Percentiles rank a stretch among this genome's conserved stretches.
These are phyloP conservation scores for Eulemur rubriventer DNA, from an alignment of 2,797 vertebrate genomes.

Conservation along the genomic window DNA sequence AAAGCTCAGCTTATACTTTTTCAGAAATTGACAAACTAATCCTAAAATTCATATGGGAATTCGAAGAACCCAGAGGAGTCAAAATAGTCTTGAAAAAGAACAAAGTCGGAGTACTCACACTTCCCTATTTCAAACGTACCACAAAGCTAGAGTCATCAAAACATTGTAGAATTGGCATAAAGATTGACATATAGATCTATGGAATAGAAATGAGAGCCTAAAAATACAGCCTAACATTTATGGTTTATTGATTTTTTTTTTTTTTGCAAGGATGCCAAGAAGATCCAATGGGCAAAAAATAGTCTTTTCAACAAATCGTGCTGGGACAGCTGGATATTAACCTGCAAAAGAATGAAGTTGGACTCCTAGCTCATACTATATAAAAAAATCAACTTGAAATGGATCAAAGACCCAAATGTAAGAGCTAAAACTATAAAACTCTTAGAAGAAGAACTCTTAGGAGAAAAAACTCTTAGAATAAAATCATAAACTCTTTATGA, in stretches of 20 bases:
- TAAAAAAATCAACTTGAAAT: background rate
- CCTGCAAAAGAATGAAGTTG: background rate
- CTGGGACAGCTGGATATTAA: background rate
- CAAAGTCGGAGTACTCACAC: background rate
- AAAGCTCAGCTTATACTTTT: background rate
- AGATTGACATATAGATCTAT: background rate
- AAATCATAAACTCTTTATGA: background rate
- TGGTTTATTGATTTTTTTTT: background rate
- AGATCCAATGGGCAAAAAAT: background rate
- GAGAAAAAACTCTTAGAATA: background rate
- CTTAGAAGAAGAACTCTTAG: background rate
- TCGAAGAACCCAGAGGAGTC: background rate
- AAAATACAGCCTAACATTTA: background rate
- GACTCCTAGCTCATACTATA: background rate
- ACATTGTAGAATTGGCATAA: background rate
- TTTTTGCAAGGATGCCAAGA: background rate
- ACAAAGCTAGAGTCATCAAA: background rate
- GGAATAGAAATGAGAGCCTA: background rate
- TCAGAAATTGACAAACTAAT: background rate
- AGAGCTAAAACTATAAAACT: background rate
- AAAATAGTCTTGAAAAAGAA: background rate
- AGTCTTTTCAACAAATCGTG: background rate
- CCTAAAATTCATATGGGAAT: background rate
- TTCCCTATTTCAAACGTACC: background rate
- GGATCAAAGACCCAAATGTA: background rate